phyloP scores from a whole-genome alignment of 2,797 vertebrate genomes.

The Dryobates pubescens region DNA sequence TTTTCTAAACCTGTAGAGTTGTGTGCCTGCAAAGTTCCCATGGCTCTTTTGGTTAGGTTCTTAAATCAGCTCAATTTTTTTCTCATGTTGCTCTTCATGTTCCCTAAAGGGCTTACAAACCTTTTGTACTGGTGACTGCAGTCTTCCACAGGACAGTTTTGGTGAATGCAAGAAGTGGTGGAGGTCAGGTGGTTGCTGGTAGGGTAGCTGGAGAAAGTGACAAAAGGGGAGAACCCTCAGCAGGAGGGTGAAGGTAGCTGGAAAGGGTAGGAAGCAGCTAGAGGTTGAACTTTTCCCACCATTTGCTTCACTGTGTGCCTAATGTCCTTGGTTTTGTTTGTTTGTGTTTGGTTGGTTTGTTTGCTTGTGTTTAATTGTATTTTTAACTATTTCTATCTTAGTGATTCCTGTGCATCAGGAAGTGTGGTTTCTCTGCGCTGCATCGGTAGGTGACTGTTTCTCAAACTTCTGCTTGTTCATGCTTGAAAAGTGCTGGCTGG shows the following conservation, averaged over 20 bases:
- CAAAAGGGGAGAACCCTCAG: not conserved
- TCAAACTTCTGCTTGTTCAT: not conserved
- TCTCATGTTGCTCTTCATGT: not conserved
- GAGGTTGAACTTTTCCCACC: not conserved
- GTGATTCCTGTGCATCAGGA: conserved; percentile 76
- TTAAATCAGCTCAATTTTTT: not conserved
- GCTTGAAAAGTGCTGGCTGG: not conserved
- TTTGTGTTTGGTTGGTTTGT: not conserved
- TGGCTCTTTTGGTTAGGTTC: not conserved
- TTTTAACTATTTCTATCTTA: conserved; percentile 52
- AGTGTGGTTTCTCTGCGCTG: conserved; percentile 83
- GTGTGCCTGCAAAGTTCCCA: not conserved
- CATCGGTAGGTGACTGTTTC: conserved; percentile 78
- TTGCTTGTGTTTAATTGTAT: too few relatives aligned
- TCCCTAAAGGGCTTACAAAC: not conserved
- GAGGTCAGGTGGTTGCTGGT: not conserved
- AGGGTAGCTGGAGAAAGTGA: not conserved
- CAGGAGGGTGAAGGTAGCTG: not conserved
- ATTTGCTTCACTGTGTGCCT: not conserved
- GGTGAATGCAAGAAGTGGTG: not conserved
- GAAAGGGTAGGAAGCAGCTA: not conserved
- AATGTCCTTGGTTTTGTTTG: not conserved
- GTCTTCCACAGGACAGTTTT: not conserved
- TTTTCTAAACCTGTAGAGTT: not conserved
- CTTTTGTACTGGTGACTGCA: not conserved